Evolutionary conservation across 35 echinoderm and acorn worm genomes (phyloP).

Genomic region (Heliocidaris erythrogramma): DNA sequence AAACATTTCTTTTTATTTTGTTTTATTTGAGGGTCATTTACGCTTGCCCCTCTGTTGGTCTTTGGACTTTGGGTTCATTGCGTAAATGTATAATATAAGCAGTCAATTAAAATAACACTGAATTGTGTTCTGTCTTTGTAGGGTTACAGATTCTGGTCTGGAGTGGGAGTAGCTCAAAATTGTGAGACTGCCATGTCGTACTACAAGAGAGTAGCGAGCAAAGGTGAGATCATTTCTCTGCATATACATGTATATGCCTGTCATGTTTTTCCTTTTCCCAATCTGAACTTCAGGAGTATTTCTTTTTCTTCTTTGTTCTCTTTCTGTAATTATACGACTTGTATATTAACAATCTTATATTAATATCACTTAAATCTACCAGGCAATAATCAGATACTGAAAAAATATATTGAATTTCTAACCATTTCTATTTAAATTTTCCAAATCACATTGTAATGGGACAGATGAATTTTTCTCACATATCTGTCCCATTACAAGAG

Average conservation of each 20-base stretch:
- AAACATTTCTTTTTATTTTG: neutral
- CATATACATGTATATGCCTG: neutral
- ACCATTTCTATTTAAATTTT: too few relatives aligned
- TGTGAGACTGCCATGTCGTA: constrained; percentile 94
- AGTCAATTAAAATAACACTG: neutral
- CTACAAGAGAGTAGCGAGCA: constrained; percentile 89
- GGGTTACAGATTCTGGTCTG: constrained; percentile 94
- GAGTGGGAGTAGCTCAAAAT: constrained; percentile 87
- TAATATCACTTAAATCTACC: too few relatives aligned
- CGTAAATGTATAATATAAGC: neutral
- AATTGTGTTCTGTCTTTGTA: constrained; percentile 37
- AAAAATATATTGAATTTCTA: too few relatives aligned
- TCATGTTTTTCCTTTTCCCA: too few relatives aligned
- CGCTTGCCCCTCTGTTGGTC: neutral
- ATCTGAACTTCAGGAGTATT: too few relatives aligned
- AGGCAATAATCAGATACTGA: too few relatives aligned
- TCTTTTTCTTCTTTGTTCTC: too few relatives aligned
- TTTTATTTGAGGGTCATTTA: neutral
- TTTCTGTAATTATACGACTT: neutral
- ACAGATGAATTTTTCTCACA: too few relatives aligned
- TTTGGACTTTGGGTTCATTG: neutral
- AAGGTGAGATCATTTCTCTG: constrained; percentile 55
- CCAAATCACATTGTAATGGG: too few relatives aligned
- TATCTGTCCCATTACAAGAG: too few relatives aligned
- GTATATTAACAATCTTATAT: too few relatives aligned